Evolutionary conservation across 2,888 invertebrate species (phyloP), one percentile per base, ranked within the genome.

Genomic region (Agonopterix alstromeriana): DNA sequence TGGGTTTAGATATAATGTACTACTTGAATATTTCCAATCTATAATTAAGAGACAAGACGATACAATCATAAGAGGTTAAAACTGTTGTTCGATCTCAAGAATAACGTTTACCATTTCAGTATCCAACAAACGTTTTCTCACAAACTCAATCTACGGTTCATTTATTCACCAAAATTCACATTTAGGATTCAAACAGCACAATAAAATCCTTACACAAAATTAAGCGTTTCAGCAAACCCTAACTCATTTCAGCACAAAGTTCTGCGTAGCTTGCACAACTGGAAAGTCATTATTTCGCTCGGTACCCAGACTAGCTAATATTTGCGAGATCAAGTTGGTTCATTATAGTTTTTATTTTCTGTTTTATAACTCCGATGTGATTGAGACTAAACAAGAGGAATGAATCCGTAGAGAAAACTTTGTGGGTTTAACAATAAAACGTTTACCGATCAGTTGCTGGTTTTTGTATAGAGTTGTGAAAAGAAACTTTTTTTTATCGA

Each of bases 321-420:
- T 83, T 82, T 78, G 72, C 67, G 62, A 72, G 70, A 78, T 72
- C 68, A 76, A 82, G 69, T 82, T 74, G 58, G 65, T 68, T 82
- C 79, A 82, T 82, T 82, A 80, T 69, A 69, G 76, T 73, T 82
- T 81, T 82, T 81, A 81, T 82, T 80, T 77, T 73, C 70, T 62
- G 57, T 77, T 83, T 81, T 80, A 82, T 74, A 66, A 66, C 63
- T 58, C 64, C 63, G 59, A 78, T 78, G 77, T 77, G 81, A 86
- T 86, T 81, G 82, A 77, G 77, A 74, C 72, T 77, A 77, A 82
- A 80, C 80, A 83, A 77, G 75, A 76, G 64, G 67, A 75, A 76
- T 73, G 69, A 70, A 72, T 69, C 68, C 65, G 70, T 67, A 65
- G 67, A 10, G 10, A 38, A n/a, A 66, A 46, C 14, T 49, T 42